These are phyloP conservation scores for Pithys albifrons DNA, from an alignment of 2,113 vertebrate species.

Conservation along the genomic window DNA sequence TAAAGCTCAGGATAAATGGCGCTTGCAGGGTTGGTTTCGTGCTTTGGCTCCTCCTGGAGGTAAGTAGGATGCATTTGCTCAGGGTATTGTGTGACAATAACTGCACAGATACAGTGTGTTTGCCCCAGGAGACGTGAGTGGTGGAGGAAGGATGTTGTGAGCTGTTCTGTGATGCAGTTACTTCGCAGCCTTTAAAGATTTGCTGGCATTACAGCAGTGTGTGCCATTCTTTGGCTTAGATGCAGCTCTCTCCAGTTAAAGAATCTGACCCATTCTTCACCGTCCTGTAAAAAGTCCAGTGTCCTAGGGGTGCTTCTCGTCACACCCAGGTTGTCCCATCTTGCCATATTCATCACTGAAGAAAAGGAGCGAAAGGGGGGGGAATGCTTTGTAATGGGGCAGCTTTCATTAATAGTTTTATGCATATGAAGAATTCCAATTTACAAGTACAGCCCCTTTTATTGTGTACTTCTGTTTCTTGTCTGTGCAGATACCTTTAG, in stretches of 20 bases:
- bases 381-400: not conserved
- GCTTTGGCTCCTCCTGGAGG: constrained; percentile 10
- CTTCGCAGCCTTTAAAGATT: not conserved
- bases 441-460: not conserved
- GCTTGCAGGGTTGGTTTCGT: not conserved
- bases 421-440: not conserved
- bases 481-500: accelerated
- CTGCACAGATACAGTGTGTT: accelerated
- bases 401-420: not conserved
- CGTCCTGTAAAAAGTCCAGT: not conserved
- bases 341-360: not conserved
- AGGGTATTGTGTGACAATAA: not conserved
- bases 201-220: not conserved
- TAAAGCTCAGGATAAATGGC: not conserved
- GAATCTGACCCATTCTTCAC: not conserved
- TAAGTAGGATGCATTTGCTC: not conserved
- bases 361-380: not conserved
- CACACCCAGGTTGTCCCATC: not conserved
- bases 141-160: not conserved
- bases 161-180: not conserved
- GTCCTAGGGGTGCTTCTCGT: not conserved
- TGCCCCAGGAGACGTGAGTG: not conserved
- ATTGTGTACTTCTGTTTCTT: not conserved
- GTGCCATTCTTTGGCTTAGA: not conserved
- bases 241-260: not conserved